Percentiles rank a stretch among this genome's conserved stretches.
phyloP scores from a whole-genome alignment of 2,113 vertebrate species.

The Oceanodroma tethys region DNA sequence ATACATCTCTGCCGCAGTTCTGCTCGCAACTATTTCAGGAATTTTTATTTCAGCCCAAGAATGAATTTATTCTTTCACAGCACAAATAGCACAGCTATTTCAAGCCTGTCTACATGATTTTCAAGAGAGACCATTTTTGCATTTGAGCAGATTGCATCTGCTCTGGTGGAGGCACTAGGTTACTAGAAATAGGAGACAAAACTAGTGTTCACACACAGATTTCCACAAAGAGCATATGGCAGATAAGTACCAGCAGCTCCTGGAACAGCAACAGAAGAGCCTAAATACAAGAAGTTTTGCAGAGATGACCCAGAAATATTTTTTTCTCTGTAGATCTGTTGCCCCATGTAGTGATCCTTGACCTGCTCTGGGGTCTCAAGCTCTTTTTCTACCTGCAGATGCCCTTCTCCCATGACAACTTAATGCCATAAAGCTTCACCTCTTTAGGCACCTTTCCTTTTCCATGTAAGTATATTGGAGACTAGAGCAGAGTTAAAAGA shows the following conservation, averaged over 20 bases:
- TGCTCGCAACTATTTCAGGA: neutral
- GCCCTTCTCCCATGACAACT: neutral
- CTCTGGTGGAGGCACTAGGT: neutral
- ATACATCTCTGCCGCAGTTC: neutral
- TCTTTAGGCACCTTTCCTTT: neutral
- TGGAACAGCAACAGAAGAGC: neutral
- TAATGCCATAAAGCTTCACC: neutral
- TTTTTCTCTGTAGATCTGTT: neutral
- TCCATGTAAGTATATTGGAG: no score
- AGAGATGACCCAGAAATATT: neutral
- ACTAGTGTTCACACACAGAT: neutral
- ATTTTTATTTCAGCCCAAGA: neutral
- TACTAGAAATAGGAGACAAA: neutral
- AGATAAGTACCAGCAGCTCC: neutral
- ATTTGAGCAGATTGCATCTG: neutral
- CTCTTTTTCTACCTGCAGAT: neutral
- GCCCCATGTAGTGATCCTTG: accelerated
- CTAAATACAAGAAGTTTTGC: neutral
- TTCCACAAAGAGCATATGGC: neutral
- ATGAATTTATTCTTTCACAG: neutral
- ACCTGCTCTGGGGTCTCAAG: neutral
- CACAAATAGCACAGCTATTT: neutral
- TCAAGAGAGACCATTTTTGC: neutral
- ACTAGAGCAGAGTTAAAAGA: neutral
- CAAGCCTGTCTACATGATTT: neutral